Evolutionary conservation across 2,113 vertebrate species (phyloP).

Genomic region (Picathartes gymnocephalus): DNA sequence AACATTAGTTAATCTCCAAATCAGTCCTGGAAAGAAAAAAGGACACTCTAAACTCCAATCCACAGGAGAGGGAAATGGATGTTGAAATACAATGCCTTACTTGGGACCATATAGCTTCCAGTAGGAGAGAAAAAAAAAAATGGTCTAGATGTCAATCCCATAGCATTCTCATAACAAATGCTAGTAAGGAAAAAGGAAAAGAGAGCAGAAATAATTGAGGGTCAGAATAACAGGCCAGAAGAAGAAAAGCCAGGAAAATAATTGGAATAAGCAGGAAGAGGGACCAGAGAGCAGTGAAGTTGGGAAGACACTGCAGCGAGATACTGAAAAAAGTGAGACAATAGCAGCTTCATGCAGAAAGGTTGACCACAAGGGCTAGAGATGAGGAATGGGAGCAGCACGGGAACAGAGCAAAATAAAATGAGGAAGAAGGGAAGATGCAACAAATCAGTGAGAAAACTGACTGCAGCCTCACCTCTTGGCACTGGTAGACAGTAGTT

Average conservation of each 20-base stretch:
- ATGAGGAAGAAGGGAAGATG: not conserved
- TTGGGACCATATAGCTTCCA: not conserved
- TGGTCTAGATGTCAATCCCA: not conserved
- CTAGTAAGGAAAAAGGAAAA: not conserved
- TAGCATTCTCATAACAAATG: not conserved
- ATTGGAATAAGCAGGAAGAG: not conserved
- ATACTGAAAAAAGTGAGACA: not conserved
- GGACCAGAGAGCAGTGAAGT: not conserved
- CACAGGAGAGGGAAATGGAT: not conserved
- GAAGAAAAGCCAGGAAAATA: not conserved
- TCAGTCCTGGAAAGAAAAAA: not conserved
- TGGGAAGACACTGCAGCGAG: not conserved
- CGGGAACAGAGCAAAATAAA: not conserved
- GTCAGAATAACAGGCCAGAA: not conserved
- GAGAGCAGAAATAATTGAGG: not conserved
- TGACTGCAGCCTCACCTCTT: constrained; percentile 81
- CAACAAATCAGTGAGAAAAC: not conserved
- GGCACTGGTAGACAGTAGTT: constrained; percentile 94
- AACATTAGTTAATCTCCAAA: not conserved
- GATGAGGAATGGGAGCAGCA: not conserved
- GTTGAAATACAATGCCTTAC: not conserved
- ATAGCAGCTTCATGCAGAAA: not conserved
- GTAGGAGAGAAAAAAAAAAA: not conserved
- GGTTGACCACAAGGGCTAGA: not conserved
- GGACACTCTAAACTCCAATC: not conserved